phyloP scores from a whole-genome alignment of 2,888 invertebrate genomes.

The Synergus laeviventris region DNA sequence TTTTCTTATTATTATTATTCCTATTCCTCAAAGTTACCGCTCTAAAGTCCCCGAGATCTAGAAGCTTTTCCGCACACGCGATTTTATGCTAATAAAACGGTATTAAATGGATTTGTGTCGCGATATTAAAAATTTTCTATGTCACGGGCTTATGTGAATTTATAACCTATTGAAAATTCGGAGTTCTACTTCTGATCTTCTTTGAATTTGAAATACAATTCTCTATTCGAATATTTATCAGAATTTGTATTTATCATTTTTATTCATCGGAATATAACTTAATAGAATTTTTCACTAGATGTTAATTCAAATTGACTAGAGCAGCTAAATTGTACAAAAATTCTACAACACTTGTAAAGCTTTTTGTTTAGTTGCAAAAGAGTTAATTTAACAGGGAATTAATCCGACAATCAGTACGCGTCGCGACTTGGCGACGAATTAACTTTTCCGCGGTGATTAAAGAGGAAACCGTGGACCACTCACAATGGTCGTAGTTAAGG shows the following conservation, averaged over 20 bases:
- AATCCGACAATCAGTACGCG: background rate
- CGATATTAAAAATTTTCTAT: conserved; percentile 34
- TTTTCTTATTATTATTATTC: conserved; percentile 9
- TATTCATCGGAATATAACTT: background rate
- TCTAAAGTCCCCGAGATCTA: conserved; percentile 12
- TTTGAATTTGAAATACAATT: background rate
- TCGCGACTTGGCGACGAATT: conserved; percentile 26
- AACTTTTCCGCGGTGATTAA: conserved; percentile 37
- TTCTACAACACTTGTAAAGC: background rate
- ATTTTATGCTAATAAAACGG: conserved; percentile 37
- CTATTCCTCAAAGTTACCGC: conserved; percentile 28
- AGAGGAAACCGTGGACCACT: background rate
- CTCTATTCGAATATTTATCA: background rate
- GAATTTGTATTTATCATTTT: background rate
- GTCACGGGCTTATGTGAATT: background rate
- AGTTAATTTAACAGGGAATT: background rate
- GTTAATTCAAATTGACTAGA: too few relatives aligned
- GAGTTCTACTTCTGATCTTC: conserved; percentile 6
- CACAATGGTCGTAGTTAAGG: background rate
- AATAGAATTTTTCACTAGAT: too few relatives aligned
- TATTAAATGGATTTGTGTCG: conserved; percentile 35
- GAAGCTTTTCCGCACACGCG: conserved; percentile 22
- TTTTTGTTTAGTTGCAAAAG: background rate
- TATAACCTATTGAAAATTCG: background rate
- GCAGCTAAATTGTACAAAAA: background rate